Evolutionary conservation across 2,113 vertebrate genomes (phyloP), one percentile per base, ranked within the genome.

Genomic region (Melospiza melodia): DNA sequence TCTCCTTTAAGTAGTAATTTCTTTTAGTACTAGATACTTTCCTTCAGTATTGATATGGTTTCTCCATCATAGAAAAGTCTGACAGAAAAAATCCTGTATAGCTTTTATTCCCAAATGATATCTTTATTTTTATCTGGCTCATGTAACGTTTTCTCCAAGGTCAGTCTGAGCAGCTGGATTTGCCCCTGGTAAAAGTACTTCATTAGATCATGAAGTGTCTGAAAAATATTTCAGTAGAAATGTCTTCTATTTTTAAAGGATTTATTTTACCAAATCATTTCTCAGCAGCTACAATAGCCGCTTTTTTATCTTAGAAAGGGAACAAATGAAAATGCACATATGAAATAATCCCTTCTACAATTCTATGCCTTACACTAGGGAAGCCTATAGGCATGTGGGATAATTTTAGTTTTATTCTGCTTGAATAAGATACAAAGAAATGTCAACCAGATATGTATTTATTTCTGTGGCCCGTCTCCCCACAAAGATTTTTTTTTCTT

Each of bases 401-500:
- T 87, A 62, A 94, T 96, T 94, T 95, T 91, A 76, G 59, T 66
- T 91, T 83, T 85, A 72, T 77, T 95, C 81, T 93, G 46, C 55
- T 91, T 93, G 74, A 97, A 76, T 73, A 71, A 83, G 59, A 83
- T 46, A 93, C 31, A 85, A 84, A 93, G 51, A 93, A 94, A 95
- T 95, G 84, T 82, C 78, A 93, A 4, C 28, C 66, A 91, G 71
- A 95, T 85, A 81, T 25, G 15, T 77, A 89, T 73, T 91, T 94
- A 83, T 77, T 95, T 93, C 46, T 66, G 49, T 27, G 23, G 11
- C 16, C 23, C 71, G 24, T 80, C 59, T 95, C 41, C 28, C 44
- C 63, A 17, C 41, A 89, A 92, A 71, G 22, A 95, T 80, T 46
- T 46, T 3, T 7, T 81, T 94, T 89, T 61, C 37, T 75, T 84